phyloP scores from a whole-genome alignment of 2,113 vertebrate genomes.

The Corythornis madagascariensis region DNA sequence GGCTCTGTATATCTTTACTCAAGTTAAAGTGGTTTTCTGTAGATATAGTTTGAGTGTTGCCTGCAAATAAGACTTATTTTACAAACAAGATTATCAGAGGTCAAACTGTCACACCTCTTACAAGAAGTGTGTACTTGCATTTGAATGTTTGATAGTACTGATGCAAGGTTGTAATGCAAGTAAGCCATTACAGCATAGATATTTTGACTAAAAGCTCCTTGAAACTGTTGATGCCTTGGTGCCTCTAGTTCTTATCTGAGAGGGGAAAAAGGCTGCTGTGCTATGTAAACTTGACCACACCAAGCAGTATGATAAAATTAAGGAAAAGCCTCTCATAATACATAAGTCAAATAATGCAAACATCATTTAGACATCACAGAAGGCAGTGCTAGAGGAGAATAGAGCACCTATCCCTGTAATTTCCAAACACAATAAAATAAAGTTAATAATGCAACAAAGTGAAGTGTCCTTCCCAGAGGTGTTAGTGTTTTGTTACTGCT shows the following conservation, averaged over 20 bases:
- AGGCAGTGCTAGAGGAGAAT: not conserved
- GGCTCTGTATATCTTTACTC: not conserved
- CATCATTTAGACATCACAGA: not conserved
- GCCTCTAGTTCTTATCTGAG: not conserved
- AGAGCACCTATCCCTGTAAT: not conserved
- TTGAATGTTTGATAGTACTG: not conserved
- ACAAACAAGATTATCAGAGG: not conserved
- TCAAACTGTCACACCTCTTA: not conserved
- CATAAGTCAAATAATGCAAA: not conserved
- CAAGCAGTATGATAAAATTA: not conserved
- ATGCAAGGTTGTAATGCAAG: accelerated
- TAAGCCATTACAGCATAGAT: not conserved
- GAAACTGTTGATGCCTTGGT: not conserved
- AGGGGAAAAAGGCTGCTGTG: not conserved
- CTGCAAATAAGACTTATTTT: not conserved
- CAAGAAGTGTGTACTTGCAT: not conserved
- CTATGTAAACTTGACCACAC: not conserved
- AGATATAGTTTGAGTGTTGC: not conserved
- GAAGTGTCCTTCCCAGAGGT: not conserved
- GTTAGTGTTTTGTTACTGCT: not conserved
- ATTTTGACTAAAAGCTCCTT: not conserved
- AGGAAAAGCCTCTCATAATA: not conserved
- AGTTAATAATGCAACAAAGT: not conserved
- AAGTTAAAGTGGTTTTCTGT: not conserved
- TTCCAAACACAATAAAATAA: not conserved